These are phyloP conservation scores for Sinhomidia bicolor DNA, from an alignment of 2,888 invertebrate genomes.

Conservation along the genomic window DNA sequence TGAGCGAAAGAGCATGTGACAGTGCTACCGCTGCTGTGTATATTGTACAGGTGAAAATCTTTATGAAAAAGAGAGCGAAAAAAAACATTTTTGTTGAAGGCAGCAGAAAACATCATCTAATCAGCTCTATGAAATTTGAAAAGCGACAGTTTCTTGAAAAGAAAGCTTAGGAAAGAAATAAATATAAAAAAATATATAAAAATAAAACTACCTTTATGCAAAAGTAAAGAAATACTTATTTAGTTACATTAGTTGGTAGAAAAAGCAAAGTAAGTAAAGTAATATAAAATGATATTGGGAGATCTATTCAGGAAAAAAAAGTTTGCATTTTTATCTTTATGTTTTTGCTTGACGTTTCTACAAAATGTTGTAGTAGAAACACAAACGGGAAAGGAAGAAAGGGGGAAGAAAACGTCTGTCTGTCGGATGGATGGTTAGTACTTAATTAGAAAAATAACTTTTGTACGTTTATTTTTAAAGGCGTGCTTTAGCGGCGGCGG, in stretches of 20 bases:
- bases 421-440: constrained; percentile 2
- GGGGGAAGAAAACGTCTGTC: too few species aligned
- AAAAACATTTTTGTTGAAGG: not conserved
- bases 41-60: constrained; percentile 19
- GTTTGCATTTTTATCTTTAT: too few species aligned
- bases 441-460: constrained; percentile 6
- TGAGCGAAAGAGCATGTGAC: not conserved
- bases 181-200: not conserved
- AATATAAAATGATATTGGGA: too few species aligned
- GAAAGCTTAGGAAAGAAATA: not conserved
- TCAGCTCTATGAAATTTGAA: not conserved
- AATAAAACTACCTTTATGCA: too few species aligned
- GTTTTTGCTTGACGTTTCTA: too few species aligned
- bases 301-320: too few species aligned
- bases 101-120: not conserved
- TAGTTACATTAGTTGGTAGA: too few species aligned
- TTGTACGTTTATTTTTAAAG: not conserved
- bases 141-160: not conserved
- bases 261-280: too few species aligned
- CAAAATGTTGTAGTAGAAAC: not conserved
- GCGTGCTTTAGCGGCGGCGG: too few species aligned
- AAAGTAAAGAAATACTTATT: too few species aligned
- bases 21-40: not conserved
- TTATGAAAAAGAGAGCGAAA: constrained; percentile 4
- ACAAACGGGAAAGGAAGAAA: not conserved